Base-by-base conservation (phyloP, 1,140 invertebrate genomes). In the Panulirus ornatus region DNA sequence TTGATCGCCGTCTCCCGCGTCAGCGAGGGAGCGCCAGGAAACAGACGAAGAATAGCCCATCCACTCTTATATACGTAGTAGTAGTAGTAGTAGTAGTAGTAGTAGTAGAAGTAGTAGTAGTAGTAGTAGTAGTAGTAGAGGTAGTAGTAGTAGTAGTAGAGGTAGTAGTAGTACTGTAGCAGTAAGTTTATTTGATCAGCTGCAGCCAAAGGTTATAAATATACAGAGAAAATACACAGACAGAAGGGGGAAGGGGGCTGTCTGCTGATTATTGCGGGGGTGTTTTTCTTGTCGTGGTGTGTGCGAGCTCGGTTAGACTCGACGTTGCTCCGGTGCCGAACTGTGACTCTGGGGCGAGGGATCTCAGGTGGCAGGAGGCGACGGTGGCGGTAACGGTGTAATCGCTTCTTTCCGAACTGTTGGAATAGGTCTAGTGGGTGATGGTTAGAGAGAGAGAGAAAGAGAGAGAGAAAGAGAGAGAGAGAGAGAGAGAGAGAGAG, bases 91-190 rank as follows among this genome's bases (percentile, higher is more conserved):
- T 58, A 58, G 51, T 58, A 14, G 22, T 9, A 22, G 22, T 11
- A 14, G 9, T 9, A 58, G 9, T 58, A 58, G 51, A 22, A 14
- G 51, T 11, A 22, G 51, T 58, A 14, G 9, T 9, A 14, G 22
- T 58, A 14, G 51, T 22, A 14, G 51, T 9, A 22, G 22, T 9
- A 58, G 51, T 58, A 58, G 51, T 58, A 58, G 51, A 14, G 22
- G 51, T 58, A 58, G 51, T 58, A 58, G 51, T 58, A 58, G 51
- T 58, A 58, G 51, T 58, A 58, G 51, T 58, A 58, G 51, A 14
- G 22, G 51, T 58, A 58, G 51, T 58, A 58, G 51, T 22, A 58
- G 51, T 58, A 58, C 9, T 58, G 22, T 9, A 58, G 51, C 9
- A 58, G 22, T 9, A 58, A 58, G 51, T 11, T 58, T 58, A 22